Conservation (phyloP, 1,140 invertebrate genomes). For the Tetramorium alpestre region DNA sequence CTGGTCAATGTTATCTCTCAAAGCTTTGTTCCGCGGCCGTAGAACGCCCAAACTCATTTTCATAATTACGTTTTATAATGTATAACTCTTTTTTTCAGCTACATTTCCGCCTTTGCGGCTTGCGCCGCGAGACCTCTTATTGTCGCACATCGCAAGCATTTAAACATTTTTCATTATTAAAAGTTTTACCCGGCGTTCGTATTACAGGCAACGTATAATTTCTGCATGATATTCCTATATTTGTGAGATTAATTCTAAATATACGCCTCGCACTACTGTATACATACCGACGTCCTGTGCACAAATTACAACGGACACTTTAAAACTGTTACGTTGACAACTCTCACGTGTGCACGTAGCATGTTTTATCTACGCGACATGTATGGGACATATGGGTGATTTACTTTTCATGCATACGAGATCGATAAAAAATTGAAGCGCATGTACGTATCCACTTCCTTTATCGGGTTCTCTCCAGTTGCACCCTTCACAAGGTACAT, state of each 20-base stretch:
- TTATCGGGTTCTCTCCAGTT: slow-evolving; percentile 63
- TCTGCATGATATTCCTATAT: slow-evolving; percentile 54
- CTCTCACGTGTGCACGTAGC: slow-evolving; percentile 9
- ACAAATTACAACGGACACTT: slow-evolving; percentile 47
- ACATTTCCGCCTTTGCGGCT: slow-evolving; percentile 59
- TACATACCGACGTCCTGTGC: neutral
- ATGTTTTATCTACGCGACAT: slow-evolving; percentile 44
- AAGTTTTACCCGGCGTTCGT: slow-evolving; percentile 52
- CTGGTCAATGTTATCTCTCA: slow-evolving; percentile 77
- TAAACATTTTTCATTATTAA: slow-evolving; percentile 73
- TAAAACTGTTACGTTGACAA: slow-evolving; percentile 45
- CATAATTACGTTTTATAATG: slow-evolving; percentile 72
- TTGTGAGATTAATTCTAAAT: slow-evolving; percentile 56
- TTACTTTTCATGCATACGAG: slow-evolving; percentile 69
- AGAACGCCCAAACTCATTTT: slow-evolving; percentile 74
- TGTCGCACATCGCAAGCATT: slow-evolving; percentile 53
- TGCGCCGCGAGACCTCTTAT: slow-evolving; percentile 35
- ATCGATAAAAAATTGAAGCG: slow-evolving; percentile 72
- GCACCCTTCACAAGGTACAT: slow-evolving; percentile 59
- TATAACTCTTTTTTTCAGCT: slow-evolving; percentile 47
- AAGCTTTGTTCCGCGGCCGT: slow-evolving; percentile 71
- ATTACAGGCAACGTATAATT: slow-evolving; percentile 44
- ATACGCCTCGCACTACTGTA: neutral
- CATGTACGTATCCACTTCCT: slow-evolving; percentile 57
- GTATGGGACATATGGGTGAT: slow-evolving; percentile 66